Percentiles rank a stretch among this genome's conserved stretches.
Conservation (phyloP, 1,140 invertebrate genomes). For the Drosophila kepulauana region DNA sequence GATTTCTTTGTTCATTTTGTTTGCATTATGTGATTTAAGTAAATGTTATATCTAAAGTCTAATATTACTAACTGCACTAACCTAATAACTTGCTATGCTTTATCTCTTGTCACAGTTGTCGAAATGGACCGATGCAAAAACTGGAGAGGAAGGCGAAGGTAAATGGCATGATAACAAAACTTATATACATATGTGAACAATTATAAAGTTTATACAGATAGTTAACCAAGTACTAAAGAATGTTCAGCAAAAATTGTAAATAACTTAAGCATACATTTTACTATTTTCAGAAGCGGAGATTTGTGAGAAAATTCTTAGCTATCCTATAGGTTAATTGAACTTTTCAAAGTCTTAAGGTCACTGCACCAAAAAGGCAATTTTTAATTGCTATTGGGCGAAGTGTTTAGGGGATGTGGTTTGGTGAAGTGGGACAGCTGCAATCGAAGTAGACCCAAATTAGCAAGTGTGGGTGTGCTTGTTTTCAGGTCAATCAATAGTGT, state of each 20-base stretch:
- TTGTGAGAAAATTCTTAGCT: too few species aligned
- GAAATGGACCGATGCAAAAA: constrained; percentile 83
- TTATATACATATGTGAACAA: too few species aligned
- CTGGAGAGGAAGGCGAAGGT: constrained; percentile 83
- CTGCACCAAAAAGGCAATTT: constrained; percentile 2
- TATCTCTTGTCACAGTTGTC: constrained; percentile 68
- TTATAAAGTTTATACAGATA: too few species aligned
- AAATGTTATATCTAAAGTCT: not conserved
- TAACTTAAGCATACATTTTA: too few species aligned
- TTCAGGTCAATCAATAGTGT: constrained; percentile 82
- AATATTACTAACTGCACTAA: constrained; percentile 40
- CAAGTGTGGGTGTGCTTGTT: constrained; percentile 46
- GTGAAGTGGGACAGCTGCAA: not conserved
- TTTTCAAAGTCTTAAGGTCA: not conserved
- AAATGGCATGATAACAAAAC: constrained; percentile 23
- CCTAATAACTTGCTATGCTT: constrained; percentile 33
- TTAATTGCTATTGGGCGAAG: not conserved
- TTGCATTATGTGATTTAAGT: not conserved
- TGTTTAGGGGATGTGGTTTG: not conserved
- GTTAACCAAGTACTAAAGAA: too few species aligned
- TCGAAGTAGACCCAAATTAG: constrained; percentile 9
- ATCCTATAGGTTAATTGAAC: not conserved
- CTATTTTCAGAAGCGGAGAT: too few species aligned
- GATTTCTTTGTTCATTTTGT: not conserved
- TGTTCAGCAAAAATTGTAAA: too few species aligned